phyloP scores from a whole-genome alignment of 1,140 invertebrate genomes.

The Bombus pascuorum region DNA sequence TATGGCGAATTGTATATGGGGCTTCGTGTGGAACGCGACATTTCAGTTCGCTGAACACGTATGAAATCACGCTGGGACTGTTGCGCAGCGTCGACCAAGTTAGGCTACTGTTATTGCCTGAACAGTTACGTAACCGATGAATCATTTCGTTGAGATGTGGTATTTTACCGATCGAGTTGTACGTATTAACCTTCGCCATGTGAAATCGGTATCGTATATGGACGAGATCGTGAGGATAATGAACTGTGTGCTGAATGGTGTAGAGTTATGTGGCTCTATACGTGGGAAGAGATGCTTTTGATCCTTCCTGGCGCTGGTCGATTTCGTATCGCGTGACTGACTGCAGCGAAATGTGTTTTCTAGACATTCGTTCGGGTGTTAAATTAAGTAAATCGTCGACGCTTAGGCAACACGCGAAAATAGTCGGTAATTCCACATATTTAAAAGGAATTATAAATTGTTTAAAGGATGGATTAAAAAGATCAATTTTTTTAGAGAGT shows the following conservation, averaged over 20 bases:
- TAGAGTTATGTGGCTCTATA: neutral
- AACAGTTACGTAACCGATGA: slow-evolving; percentile 30
- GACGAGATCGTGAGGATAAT: slow-evolving; percentile 15
- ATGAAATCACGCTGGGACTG: slow-evolving; percentile 26
- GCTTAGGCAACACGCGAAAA: neutral
- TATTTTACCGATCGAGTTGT: neutral
- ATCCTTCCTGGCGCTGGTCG: neutral
- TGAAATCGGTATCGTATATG: neutral
- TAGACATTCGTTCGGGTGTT: neutral
- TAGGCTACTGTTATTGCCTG: slow-evolving; percentile 23
- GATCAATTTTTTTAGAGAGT: neutral
- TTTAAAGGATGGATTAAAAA: neutral
- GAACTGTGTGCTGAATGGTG: neutral
- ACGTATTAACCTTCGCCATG: neutral
- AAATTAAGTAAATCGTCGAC: neutral
- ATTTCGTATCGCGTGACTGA: neutral
- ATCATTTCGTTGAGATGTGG: neutral
- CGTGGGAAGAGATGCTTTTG: neutral
- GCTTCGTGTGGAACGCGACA: slow-evolving; percentile 37
- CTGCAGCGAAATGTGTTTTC: neutral
- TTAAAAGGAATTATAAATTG: neutral
- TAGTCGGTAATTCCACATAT: neutral
- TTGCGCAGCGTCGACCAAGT: neutral
- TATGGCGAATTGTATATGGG: neutral
- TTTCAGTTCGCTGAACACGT: slow-evolving; percentile 54